Evolutionary conservation across 2,113 vertebrate genomes (phyloP).

Genomic region (Archocentrus centrarchus): DNA sequence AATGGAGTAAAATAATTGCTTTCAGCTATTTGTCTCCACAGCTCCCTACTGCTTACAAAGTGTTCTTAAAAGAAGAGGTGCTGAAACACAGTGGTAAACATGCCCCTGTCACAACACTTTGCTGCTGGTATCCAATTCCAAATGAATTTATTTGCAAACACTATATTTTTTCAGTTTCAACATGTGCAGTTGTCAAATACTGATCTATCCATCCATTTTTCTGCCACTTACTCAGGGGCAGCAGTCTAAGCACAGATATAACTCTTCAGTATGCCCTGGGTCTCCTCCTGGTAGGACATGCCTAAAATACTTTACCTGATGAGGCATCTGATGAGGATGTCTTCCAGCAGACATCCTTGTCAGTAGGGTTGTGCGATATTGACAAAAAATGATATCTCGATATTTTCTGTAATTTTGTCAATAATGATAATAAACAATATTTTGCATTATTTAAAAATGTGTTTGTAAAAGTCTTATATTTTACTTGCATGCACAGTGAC

Average conservation of each 20-base stretch:
- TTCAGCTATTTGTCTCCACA: not conserved
- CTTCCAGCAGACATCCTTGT: not conserved
- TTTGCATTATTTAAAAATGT: no score
- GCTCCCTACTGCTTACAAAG: not conserved
- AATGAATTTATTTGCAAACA: not conserved
- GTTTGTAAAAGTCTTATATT: no score
- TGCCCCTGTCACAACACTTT: not conserved
- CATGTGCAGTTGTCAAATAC: not conserved
- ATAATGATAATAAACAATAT: no score
- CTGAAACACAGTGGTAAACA: not conserved
- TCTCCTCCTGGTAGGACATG: not conserved
- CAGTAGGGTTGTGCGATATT: not conserved
- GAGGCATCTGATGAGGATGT: not conserved
- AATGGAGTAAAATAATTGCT: not conserved
- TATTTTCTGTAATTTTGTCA: no score
- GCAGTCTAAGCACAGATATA: not conserved
- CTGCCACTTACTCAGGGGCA: not conserved
- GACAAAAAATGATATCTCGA: no score
- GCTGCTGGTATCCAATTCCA: not conserved
- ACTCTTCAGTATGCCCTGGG: not conserved
- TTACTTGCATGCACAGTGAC: no score
- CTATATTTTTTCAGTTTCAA: not conserved
- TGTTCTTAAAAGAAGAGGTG: not conserved
- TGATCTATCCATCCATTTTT: accelerated
- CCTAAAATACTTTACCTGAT: not conserved